phyloP scores from a whole-genome alignment of 2,113 vertebrate genomes.

The Excalfactoria chinensis region DNA sequence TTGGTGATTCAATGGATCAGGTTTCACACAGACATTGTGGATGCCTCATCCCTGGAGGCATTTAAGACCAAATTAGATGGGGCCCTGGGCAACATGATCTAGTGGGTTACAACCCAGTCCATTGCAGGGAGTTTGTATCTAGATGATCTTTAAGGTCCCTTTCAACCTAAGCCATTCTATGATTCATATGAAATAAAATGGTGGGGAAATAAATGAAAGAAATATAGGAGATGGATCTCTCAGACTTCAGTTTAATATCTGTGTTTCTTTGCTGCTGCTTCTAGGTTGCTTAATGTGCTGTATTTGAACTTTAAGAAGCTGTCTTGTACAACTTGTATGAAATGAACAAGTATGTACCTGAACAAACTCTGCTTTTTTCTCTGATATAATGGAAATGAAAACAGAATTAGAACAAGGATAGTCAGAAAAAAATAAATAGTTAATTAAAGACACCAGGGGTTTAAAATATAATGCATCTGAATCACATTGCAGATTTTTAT shows the following conservation, averaged over 20 bases:
- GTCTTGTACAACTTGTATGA: not conserved
- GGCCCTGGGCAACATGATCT: not conserved
- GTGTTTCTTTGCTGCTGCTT: not conserved
- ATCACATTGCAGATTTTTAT: constrained; percentile 39
- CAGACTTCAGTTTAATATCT: not conserved
- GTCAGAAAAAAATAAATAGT: not conserved
- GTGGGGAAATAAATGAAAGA: not conserved
- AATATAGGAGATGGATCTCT: not conserved
- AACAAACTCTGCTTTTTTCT: not conserved
- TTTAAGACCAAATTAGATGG: not conserved
- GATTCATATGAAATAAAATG: not conserved
- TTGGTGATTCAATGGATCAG: not conserved
- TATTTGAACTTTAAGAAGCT: constrained; percentile 1
- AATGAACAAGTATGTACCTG: not conserved
- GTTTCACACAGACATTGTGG: no score
- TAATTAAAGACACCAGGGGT: constrained; percentile 35
- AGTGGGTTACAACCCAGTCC: not conserved
- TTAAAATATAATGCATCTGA: constrained; percentile 54
- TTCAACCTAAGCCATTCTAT: not conserved
- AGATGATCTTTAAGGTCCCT: not conserved
- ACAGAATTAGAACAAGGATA: constrained; percentile 9
- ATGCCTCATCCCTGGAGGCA: not conserved
- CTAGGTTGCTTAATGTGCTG: not conserved
- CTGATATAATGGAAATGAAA: constrained; percentile 43
- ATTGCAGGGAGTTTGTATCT: not conserved